A percentile compares a stretch with the other conserved stretches of the same genome.
phyloP scores from a whole-genome alignment of 2,888 invertebrate genomes.

The Iselma pallidipennis region DNA sequence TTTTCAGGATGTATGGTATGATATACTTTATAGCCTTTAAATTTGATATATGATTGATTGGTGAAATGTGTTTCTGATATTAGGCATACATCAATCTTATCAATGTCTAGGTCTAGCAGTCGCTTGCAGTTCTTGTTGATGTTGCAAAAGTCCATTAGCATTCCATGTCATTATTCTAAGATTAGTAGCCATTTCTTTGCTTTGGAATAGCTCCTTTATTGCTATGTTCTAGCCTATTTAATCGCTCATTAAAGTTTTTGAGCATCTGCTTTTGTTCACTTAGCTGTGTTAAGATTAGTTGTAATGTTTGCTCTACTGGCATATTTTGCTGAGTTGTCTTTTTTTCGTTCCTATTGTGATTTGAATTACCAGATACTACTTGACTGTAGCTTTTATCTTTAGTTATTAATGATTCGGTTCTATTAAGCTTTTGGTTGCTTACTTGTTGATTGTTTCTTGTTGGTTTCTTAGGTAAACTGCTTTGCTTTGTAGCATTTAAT shows the following conservation, averaged over 20 bases:
- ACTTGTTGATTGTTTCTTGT: not conserved
- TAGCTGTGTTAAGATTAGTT: too few relatives aligned
- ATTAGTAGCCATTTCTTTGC: too few relatives aligned
- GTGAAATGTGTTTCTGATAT: conserved; percentile 32
- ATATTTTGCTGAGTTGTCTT: too few relatives aligned
- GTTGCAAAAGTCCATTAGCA: conserved; percentile 30
- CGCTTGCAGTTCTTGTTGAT: conserved; percentile 28
- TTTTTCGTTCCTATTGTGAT: too few relatives aligned
- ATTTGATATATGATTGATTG: conserved; percentile 26
- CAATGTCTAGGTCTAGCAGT: conserved; percentile 21
- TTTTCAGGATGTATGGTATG: conserved; percentile 29
- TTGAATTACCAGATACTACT: too few relatives aligned
- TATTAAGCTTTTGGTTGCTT: not conserved
- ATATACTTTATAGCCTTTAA: conserved; percentile 27
- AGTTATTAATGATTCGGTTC: too few relatives aligned
- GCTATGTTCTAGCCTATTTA: not conserved
- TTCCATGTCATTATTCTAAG: conserved; percentile 29
- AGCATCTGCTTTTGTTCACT: not conserved
- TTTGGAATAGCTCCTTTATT: too few relatives aligned
- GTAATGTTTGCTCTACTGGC: too few relatives aligned
- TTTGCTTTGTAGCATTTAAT: not conserved
- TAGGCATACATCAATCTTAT: conserved; percentile 27
- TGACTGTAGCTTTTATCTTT: too few relatives aligned
- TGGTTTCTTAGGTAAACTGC: not conserved
- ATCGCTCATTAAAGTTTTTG: not conserved